Evolutionary conservation across 2,888 invertebrate genomes (phyloP).

Genomic region (Macroteleia sp.): DNA sequence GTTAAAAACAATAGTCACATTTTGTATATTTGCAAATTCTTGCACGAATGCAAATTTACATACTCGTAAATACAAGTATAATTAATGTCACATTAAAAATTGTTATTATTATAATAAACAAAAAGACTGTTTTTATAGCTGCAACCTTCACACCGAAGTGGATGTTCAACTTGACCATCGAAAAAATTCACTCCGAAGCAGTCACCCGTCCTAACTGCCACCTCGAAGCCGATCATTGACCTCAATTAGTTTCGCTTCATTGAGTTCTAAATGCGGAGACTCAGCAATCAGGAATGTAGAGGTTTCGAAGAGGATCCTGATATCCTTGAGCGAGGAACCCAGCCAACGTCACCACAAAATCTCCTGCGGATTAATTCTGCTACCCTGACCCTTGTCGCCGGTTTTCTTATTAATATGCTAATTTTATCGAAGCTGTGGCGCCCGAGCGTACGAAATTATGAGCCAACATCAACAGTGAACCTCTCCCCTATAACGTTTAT

Average conservation of each 20-base stretch:
- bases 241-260: conserved; percentile 82
- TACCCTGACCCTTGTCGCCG: conserved; percentile 83
- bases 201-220: not conserved
- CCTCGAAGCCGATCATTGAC: conserved; percentile 53
- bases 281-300: conserved; percentile 79
- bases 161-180: not conserved
- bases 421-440: conserved; percentile 73
- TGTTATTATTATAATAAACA: no score
- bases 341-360: conserved; percentile 57
- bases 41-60: no score
- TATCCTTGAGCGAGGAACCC: conserved; percentile 69
- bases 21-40: not conserved
- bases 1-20: no score
- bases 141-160: not conserved
- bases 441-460: conserved; percentile 49
- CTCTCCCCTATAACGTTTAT: conserved; percentile 20
- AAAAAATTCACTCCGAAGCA: conserved; percentile 8
- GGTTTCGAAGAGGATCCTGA: conserved; percentile 74
- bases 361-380: conserved; percentile 80
- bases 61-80: no score
- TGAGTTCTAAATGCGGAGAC: conserved; percentile 84
- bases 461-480: conserved; percentile 29
- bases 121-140: not conserved
- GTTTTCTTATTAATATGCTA: conserved; percentile 84
- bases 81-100: no score